Evolutionary conservation across 2,888 invertebrate species (phyloP).

Genomic region (Thereva nobilitata): DNA sequence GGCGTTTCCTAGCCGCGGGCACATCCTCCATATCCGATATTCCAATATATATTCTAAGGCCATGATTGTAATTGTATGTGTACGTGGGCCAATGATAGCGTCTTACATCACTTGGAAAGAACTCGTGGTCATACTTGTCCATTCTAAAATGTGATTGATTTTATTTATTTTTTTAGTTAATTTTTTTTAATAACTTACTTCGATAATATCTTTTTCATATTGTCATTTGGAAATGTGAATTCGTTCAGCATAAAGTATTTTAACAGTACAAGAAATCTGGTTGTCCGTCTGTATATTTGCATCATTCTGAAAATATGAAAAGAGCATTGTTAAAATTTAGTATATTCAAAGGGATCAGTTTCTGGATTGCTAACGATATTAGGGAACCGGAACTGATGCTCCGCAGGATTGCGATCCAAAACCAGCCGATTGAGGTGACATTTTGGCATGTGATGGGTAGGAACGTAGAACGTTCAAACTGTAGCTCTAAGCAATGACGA

Average conservation of each 20-base stretch:
- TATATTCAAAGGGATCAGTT: too few species aligned
- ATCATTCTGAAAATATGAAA: slow-evolving; percentile 41
- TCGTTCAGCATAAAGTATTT: slow-evolving; percentile 43
- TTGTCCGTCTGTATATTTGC: slow-evolving; percentile 44
- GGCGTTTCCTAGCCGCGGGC: slow-evolving; percentile 5
- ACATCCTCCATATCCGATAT: slow-evolving; percentile 12
- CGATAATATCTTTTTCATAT: slow-evolving; percentile 40
- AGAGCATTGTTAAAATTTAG: too few species aligned
- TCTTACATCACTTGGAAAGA: slow-evolving; percentile 44
- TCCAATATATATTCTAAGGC: slow-evolving; percentile 22
- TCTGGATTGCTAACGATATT: too few species aligned
- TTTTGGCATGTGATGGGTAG: too few species aligned
- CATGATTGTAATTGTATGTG: slow-evolving; percentile 17
- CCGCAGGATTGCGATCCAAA: too few species aligned
- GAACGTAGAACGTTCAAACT: too few species aligned
- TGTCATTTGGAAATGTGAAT: slow-evolving; percentile 43
- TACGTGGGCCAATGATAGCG: slow-evolving; percentile 39
- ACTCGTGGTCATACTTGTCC: slow-evolving; percentile 43
- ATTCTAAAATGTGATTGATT: slow-evolving; percentile 38
- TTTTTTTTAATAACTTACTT: background rate
- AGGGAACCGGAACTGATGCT: too few species aligned
- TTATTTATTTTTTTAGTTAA: slow-evolving; percentile 5
- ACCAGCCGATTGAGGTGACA: too few species aligned
- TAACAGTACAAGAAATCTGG: slow-evolving; percentile 42
- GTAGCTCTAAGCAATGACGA: too few species aligned